phyloP scores from a whole-genome alignment of 2,888 invertebrate genomes.

The Epinotia nisella region DNA sequence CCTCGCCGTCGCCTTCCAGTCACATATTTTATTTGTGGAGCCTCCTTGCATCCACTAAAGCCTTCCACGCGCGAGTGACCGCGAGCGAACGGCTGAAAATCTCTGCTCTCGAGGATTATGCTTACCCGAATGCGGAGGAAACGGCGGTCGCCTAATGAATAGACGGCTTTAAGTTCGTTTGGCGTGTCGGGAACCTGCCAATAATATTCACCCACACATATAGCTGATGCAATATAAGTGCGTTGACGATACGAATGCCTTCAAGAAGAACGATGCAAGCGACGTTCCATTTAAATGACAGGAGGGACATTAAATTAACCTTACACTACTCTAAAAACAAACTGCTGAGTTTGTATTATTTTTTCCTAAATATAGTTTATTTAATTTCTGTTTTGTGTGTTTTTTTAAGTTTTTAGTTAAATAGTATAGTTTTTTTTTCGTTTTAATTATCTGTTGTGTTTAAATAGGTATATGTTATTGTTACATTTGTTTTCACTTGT shows the following conservation, averaged over 20 bases:
- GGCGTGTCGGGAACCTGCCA: constrained; percentile 75
- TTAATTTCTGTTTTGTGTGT: too few species aligned
- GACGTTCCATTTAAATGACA: not conserved
- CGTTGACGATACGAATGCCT: not conserved
- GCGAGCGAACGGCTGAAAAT: constrained; percentile 49
- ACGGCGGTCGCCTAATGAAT: constrained; percentile 61
- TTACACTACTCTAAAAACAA: too few species aligned
- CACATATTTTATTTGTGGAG: constrained; percentile 85
- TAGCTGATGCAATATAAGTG: constrained; percentile 64
- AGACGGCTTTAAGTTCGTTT: constrained; percentile 62
- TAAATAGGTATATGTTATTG: too few species aligned
- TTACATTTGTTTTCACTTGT: too few species aligned
- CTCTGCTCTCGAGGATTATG: constrained; percentile 39
- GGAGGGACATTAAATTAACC: not conserved
- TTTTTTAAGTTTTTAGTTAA: too few species aligned
- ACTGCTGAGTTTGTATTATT: too few species aligned
- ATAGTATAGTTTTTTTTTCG: too few species aligned
- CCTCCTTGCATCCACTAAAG: constrained; percentile 82
- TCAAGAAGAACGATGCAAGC: constrained; percentile 1
- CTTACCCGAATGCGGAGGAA: constrained; percentile 19
- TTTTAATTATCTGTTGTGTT: too few species aligned
- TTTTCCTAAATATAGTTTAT: too few species aligned
- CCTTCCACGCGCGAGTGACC: constrained; percentile 67
- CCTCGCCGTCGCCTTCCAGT: constrained; percentile 83
- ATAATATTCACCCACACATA: constrained; percentile 82